Evolutionary conservation across 2,113 vertebrate species (phyloP).

Genomic region (Platycercus adscitus): DNA sequence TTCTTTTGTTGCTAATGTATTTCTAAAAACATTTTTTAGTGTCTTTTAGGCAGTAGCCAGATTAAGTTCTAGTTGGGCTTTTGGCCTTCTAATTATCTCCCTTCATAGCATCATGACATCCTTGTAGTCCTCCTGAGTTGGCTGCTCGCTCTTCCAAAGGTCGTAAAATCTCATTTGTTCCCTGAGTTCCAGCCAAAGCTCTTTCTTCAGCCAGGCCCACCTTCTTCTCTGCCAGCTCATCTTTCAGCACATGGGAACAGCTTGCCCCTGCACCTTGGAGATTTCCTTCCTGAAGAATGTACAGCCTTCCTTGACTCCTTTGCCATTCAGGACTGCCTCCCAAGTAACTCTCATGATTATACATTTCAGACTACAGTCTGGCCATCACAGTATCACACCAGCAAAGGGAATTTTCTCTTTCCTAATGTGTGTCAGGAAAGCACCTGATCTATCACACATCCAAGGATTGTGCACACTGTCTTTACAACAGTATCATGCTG

Average conservation of each 20-base stretch:
- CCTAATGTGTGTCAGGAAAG: not conserved
- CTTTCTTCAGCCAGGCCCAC: not conserved
- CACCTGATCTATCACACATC: not conserved
- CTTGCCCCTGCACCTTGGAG: not conserved
- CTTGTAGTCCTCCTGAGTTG: not conserved
- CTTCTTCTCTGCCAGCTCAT: not conserved
- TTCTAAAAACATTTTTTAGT: not conserved
- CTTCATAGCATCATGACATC: not conserved
- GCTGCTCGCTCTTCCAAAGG: not conserved
- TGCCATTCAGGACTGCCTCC: not conserved
- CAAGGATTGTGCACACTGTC: not conserved
- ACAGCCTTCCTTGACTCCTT: not conserved
- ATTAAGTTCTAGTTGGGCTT: not conserved
- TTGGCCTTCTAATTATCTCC: not conserved
- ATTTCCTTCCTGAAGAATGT: not conserved
- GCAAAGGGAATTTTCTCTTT: constrained; percentile 19
- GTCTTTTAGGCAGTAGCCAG: not conserved
- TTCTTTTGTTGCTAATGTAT: not conserved
- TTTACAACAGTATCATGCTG: constrained; percentile 22
- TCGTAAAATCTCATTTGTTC: too few relatives aligned
- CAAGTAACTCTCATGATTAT: not conserved
- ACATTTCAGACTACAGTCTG: not conserved
- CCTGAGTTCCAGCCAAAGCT: not conserved
- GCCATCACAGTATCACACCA: not conserved
- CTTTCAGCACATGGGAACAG: not conserved